phyloP scores from a whole-genome alignment of 2,888 invertebrate species.

The Lamproptera curius region DNA sequence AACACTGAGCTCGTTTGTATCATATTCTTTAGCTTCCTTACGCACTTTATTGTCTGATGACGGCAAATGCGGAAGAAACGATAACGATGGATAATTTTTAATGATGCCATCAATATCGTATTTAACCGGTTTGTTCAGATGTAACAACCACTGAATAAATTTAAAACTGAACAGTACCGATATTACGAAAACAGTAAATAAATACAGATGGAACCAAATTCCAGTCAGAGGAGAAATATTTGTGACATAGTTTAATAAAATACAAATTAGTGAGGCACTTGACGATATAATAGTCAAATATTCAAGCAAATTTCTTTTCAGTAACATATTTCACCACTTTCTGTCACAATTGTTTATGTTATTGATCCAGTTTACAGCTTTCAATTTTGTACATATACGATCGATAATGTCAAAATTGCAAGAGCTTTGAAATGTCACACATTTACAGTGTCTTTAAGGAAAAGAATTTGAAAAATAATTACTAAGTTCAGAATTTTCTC shows the following conservation, averaged over 20 bases:
- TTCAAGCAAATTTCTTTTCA: constrained; percentile 59
- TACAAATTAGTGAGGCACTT: constrained; percentile 46
- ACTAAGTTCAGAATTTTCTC: no score
- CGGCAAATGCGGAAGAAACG: constrained; percentile 42
- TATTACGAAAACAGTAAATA: constrained; percentile 54
- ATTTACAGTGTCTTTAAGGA: no score
- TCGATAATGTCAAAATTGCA: no score
- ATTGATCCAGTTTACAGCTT: no score
- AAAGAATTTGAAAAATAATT: no score
- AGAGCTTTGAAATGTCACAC: no score
- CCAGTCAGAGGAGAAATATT: constrained; percentile 62
- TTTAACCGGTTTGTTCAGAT: constrained; percentile 70
- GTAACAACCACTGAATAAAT: constrained; percentile 72
- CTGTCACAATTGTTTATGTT: not conserved
- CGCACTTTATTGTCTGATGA: constrained; percentile 28
- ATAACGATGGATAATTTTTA: constrained; percentile 45
- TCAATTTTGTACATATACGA: no score
- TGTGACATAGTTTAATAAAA: constrained; percentile 55
- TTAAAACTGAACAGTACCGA: constrained; percentile 71
- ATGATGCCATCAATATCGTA: constrained; percentile 54
- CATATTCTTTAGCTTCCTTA: constrained; percentile 53
- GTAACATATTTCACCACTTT: constrained; percentile 38
- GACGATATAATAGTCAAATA: constrained; percentile 49
- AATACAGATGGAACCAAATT: constrained; percentile 63
- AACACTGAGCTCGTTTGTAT: constrained; percentile 65